Evolutionary conservation across 1,140 invertebrate genomes (phyloP).

Genomic region (Ooceraea biroi): DNA sequence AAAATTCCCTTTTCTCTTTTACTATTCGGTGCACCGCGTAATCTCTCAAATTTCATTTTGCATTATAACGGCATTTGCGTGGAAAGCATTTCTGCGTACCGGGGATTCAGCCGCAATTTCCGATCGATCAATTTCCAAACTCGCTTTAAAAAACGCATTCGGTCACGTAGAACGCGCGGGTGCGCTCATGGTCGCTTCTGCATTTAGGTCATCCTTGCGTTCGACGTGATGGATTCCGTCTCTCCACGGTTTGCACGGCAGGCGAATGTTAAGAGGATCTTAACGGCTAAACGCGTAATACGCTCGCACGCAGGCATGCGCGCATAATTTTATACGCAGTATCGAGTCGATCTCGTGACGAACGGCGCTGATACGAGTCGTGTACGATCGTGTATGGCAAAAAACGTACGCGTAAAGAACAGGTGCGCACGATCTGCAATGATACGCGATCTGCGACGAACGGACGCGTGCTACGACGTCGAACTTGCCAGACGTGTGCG

Average conservation of each 20-base stretch:
- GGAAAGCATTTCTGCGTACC: no score
- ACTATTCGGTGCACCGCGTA: no score
- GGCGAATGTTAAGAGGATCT: constrained; percentile 65
- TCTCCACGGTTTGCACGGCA: constrained; percentile 31
- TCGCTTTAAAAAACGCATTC: background rate
- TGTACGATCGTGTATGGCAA: background rate
- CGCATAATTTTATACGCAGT: constrained; percentile 49
- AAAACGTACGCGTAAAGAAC: no score
- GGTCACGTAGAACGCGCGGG: background rate
- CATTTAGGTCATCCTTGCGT: constrained; percentile 68
- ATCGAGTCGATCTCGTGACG: background rate
- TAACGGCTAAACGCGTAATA: constrained; percentile 25
- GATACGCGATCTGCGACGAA: no score
- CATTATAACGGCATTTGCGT: no score
- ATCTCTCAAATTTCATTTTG: no score
- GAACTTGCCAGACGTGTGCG: constrained; percentile 43
- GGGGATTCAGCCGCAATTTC: background rate
- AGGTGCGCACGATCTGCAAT: constrained; percentile 49
- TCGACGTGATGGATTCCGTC: constrained; percentile 53
- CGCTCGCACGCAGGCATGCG: constrained; percentile 41
- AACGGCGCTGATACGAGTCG: background rate
- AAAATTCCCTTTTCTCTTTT: no score
- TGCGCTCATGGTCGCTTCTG: constrained; percentile 44
- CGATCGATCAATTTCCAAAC: background rate
- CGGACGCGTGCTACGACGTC: constrained; percentile 21